A percentile compares a stretch with the other conserved stretches of the same genome.
Evolutionary conservation across 2,797 vertebrate species (phyloP).

Genomic region (Gambelia wislizenii): DNA sequence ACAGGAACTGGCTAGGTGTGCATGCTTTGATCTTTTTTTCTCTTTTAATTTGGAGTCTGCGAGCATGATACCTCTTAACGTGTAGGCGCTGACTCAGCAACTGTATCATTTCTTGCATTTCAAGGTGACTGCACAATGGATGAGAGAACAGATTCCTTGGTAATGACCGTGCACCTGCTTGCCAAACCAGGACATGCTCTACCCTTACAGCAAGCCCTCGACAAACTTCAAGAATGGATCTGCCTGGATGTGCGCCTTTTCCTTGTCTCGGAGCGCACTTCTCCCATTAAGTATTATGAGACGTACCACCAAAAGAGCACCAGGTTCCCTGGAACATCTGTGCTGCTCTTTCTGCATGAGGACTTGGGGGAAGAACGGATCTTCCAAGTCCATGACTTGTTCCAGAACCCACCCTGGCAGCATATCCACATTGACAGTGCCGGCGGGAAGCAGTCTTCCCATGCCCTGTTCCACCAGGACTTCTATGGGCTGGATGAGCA

Average conservation of each 20-base stretch:
- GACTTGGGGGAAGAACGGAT: slow-evolving; percentile 89
- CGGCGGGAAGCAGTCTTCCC: slow-evolving; percentile 59
- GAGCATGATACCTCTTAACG: background rate
- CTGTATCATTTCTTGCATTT: slow-evolving; percentile 27
- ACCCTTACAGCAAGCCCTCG: slow-evolving; percentile 88
- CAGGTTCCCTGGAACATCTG: slow-evolving; percentile 87
- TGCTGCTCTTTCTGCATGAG: slow-evolving; percentile 91
- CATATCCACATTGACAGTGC: slow-evolving; percentile 81
- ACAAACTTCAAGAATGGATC: slow-evolving; percentile 86
- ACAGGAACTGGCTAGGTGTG: background rate
- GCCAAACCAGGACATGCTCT: slow-evolving; percentile 84
- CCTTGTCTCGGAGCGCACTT: slow-evolving; percentile 88
- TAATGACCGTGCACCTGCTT: slow-evolving; percentile 90
- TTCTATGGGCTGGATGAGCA: slow-evolving; percentile 90
- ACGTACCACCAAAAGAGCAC: slow-evolving; percentile 65
- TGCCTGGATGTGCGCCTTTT: slow-evolving; percentile 87
- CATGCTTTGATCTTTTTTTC: background rate
- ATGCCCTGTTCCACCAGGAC: slow-evolving; percentile 81
- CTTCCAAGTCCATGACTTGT: slow-evolving; percentile 85
- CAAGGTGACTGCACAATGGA: slow-evolving; percentile 74
- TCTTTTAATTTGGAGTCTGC: accelerated
- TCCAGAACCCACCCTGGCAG: slow-evolving; percentile 90
- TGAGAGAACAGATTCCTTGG: slow-evolving; percentile 68
- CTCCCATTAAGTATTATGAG: slow-evolving; percentile 74
- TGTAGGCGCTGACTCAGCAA: background rate